Evolutionary conservation across 2,888 invertebrate genomes (phyloP).

Genomic region (Tipula unca): DNA sequence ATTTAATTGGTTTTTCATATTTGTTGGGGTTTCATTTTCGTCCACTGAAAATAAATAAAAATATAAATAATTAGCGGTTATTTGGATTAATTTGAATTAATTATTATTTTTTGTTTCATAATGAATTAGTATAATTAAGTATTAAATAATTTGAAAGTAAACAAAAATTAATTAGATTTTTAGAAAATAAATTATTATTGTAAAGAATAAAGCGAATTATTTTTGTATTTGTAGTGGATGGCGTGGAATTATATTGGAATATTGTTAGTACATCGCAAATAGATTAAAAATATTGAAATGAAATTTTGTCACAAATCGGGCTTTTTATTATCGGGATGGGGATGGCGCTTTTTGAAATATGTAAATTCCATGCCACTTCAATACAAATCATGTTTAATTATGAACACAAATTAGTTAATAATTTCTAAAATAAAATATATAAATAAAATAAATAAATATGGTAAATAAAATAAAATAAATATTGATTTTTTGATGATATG

Average conservation of each 20-base stretch:
- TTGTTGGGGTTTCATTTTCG: conserved; percentile 20
- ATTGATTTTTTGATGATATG: neutral
- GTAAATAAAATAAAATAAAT: neutral
- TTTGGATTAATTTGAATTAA: neutral
- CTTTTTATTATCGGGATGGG: neutral
- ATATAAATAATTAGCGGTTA: neutral
- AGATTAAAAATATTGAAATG: no score
- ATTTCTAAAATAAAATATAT: neutral
- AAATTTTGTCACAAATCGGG: no score
- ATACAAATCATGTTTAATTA: neutral
- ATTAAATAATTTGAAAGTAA: conserved; percentile 1
- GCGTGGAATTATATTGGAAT: no score
- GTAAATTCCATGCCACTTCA: neutral
- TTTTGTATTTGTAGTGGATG: neutral
- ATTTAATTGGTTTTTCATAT: conserved; percentile 15
- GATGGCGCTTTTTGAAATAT: no score
- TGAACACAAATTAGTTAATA: neutral
- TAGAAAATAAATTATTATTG: neutral
- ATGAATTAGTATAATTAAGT: neutral
- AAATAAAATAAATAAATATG: neutral
- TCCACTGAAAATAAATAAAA: conserved; percentile 21
- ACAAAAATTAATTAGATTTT: neutral
- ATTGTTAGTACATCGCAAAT: no score
- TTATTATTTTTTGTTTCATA: neutral
- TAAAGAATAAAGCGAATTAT: neutral